Evolutionary conservation across 2,113 vertebrate genomes (phyloP).

Genomic region (Grammomys surdaster): DNA sequence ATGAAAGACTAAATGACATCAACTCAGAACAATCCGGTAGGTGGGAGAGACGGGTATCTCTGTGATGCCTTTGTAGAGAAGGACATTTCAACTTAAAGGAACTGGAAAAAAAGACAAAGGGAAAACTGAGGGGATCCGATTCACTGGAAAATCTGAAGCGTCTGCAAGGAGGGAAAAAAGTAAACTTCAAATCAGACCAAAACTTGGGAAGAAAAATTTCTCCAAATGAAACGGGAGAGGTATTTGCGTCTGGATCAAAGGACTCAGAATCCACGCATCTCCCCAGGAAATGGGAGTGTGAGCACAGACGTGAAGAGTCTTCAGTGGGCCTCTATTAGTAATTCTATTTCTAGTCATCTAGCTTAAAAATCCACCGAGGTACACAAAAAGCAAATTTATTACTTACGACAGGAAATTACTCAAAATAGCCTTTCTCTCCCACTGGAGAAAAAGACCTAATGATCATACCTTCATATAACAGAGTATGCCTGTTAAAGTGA

Average conservation of each 20-base stretch:
- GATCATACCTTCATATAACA: not conserved
- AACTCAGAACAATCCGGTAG: not conserved
- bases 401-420: not conserved
- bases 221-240: not conserved
- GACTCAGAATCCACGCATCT: not conserved
- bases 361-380: not conserved
- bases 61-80: not conserved
- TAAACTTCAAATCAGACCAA: not conserved
- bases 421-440: not conserved
- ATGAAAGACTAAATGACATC: not conserved
- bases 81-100: not conserved
- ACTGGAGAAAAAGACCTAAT: not conserved
- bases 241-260: not conserved
- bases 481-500: not conserved
- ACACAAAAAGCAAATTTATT: conserved; percentile 12
- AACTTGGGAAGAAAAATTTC: not conserved
- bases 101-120: not conserved
- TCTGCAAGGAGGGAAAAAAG: not conserved
- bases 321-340: not conserved
- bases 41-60: not conserved
- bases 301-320: not conserved
- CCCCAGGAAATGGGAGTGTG: not conserved
- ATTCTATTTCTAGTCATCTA: not conserved
- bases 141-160: not conserved
- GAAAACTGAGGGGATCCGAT: not conserved